These are phyloP conservation scores for Xylophagus ater DNA, from an alignment of 2,888 invertebrate species.

Conservation along the genomic window DNA sequence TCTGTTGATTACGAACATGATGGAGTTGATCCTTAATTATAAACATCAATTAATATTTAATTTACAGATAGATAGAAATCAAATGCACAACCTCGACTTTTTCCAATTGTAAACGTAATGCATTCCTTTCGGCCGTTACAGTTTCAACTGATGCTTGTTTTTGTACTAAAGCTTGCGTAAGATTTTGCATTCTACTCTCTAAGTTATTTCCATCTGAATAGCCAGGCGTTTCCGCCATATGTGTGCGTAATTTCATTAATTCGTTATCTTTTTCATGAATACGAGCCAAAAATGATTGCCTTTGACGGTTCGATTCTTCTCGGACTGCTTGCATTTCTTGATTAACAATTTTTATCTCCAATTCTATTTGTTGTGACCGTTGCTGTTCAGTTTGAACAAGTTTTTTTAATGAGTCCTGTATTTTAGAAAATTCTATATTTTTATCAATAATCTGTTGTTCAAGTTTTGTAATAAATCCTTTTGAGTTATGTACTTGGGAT, in stretches of 20 bases:
- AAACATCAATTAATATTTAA: conserved; percentile 20
- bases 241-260: conserved; percentile 44
- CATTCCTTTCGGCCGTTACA: conserved; percentile 74
- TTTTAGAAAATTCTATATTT: conserved; percentile 2
- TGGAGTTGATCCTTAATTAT: conserved; percentile 42
- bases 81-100: conserved; percentile 51
- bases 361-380: conserved; percentile 36
- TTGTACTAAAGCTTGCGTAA: conserved; percentile 74
- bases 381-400: conserved; percentile 41
- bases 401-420: conserved; percentile 7
- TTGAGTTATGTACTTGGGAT: conserved; percentile 21
- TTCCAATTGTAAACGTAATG: conserved; percentile 71
- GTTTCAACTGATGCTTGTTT: conserved; percentile 79
- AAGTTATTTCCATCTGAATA: conserved; percentile 24
- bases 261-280: conserved; percentile 42
- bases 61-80: conserved; percentile 8
- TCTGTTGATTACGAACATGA: conserved; percentile 43
- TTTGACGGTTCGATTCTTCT: conserved; percentile 35
- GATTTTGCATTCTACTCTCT: conserved; percentile 42
- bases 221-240: conserved; percentile 34
- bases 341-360: conserved; percentile 32
- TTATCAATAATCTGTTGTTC: conserved; percentile 11
- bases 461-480: conserved; percentile 11
- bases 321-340: conserved; percentile 37
- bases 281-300: conserved; percentile 24